Conservation (phyloP, 2,797 vertebrate species). For the Zonotrichia albicollis region DNA sequence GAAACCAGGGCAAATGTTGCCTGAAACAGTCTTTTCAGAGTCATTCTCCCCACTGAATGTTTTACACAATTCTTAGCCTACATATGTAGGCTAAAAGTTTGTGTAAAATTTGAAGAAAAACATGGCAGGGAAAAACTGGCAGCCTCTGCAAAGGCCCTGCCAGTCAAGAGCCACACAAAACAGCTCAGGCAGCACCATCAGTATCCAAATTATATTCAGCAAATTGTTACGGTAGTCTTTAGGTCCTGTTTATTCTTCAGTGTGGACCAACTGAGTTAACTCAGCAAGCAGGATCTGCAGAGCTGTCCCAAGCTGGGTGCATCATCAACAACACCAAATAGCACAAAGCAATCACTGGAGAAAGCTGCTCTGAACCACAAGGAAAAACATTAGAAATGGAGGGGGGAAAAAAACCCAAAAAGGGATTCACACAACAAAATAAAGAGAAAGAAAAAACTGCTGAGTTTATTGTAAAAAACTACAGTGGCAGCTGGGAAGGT, state of each 20-base stretch:
- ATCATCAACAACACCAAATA: accelerated
- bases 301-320: not conserved
- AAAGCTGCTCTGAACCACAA: not conserved
- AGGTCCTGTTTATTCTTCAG: not conserved
- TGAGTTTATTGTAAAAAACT: not conserved
- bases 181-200: not conserved
- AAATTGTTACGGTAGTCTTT: not conserved
- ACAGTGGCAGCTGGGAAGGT: not conserved
- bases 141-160: not conserved
- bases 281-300: not conserved
- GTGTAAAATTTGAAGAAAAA: not conserved
- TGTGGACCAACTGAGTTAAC: not conserved
- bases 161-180: not conserved
- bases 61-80: not conserved
- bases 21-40: not conserved
- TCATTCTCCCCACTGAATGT: not conserved
- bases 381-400: not conserved
- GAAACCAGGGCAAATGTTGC: not conserved
- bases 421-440: not conserved
- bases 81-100: no score
- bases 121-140: accelerated
- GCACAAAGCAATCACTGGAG: not conserved
- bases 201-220: not conserved
- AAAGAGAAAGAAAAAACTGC: not conserved
- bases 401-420: accelerated